These are phyloP conservation scores for Tympanoctomys barrerae DNA, from an alignment of 2,797 vertebrate species.

Conservation along the genomic window DNA sequence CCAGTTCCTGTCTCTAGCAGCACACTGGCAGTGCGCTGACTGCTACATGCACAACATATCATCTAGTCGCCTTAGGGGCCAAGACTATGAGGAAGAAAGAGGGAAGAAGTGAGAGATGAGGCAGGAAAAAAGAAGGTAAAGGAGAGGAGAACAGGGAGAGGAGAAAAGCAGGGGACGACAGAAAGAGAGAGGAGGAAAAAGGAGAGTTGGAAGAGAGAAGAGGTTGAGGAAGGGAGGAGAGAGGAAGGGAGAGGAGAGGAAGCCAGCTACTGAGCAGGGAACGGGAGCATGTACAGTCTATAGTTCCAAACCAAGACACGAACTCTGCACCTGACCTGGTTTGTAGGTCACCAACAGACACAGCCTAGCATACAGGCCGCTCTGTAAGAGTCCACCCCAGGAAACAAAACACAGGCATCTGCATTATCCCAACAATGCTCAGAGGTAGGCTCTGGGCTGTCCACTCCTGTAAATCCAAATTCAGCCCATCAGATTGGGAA, in stretches of 20 bases:
- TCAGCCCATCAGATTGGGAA: conserved; percentile 48
- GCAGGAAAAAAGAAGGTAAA: not conserved
- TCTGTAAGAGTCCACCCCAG: conserved; percentile 27
- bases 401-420: conserved; percentile 37
- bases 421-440: not conserved
- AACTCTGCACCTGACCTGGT: conserved; percentile 49
- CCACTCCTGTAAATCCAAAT: conserved; percentile 47
- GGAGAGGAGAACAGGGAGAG: not conserved
- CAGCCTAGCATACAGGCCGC: conserved; percentile 30
- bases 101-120: not conserved
- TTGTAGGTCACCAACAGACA: conserved; percentile 24
- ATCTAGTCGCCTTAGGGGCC: not conserved
- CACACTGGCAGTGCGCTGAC: not conserved
- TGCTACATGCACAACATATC: not conserved
- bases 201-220: no score
- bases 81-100: not conserved
- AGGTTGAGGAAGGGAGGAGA: not conserved
- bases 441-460: conserved; percentile 1
- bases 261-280: not conserved
- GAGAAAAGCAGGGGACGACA: not conserved
- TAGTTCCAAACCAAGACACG: conserved; percentile 64
- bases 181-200: rapidly evolving
- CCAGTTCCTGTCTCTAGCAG: not conserved
- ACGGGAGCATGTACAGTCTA: not conserved
- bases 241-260: not conserved